Percentiles rank a stretch among this genome's conserved stretches.
These are phyloP conservation scores for Eonycteris spelaea DNA, from an alignment of 2,113 vertebrate species.

Conservation along the genomic window DNA sequence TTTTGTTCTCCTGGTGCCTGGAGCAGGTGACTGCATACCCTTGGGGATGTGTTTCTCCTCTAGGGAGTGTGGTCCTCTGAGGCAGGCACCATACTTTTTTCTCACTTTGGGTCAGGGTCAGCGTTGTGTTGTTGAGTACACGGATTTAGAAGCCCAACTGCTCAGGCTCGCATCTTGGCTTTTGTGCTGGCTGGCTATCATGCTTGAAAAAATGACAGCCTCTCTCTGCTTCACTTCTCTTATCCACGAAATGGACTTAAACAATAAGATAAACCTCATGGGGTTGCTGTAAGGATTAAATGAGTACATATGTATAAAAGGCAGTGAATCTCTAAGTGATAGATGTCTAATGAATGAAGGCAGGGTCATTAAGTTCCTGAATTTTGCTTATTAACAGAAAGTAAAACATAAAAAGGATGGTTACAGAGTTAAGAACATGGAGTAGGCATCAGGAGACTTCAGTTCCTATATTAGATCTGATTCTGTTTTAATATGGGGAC, in stretches of 20 bases:
- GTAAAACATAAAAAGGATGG: neutral
- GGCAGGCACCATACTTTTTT: neutral
- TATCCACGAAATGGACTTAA: neutral
- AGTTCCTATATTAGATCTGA: neutral
- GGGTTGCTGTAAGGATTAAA: neutral
- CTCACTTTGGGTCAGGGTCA: neutral
- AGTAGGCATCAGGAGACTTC: neutral
- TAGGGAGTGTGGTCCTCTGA: neutral
- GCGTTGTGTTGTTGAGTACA: neutral
- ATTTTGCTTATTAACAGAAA: constrained; percentile 13
- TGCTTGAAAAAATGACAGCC: neutral
- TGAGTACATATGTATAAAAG: neutral
- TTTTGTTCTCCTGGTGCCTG: neutral
- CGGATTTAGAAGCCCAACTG: neutral
- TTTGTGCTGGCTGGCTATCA: neutral
- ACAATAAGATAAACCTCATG: neutral
- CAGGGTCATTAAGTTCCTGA: neutral
- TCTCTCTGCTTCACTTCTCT: neutral
- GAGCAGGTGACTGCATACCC: neutral
- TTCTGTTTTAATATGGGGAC: neutral
- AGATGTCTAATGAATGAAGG: neutral
- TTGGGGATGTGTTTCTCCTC: neutral
- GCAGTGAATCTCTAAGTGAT: neutral
- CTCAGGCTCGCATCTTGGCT: neutral
- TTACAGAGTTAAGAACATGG: neutral